Evolutionary conservation across 2,113 vertebrate genomes (phyloP), one percentile per base, ranked within the genome.

Genomic region (Centropristis striata): DNA sequence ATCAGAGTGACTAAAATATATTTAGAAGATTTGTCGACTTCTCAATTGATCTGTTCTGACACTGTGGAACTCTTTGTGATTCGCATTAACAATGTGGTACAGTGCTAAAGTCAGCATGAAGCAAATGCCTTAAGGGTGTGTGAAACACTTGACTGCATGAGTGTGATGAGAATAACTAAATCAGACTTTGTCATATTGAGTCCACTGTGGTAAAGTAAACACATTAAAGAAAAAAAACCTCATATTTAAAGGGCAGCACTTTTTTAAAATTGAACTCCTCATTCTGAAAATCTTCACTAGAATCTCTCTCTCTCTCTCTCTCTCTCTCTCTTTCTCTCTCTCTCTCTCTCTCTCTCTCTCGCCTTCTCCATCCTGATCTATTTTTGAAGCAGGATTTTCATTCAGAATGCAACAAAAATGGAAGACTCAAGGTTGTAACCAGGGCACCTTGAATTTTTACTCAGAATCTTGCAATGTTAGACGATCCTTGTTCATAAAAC

Each of bases 21-120:
- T 87, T 87, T 74, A 78, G 47, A 78, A 36, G 8, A 57, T 68
- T 53, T 81, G 28, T 72, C 12, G 15, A 72, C 71, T 65, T 76
- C 77, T 83, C 50, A 58, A 32, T 71, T 78, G 25, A 89, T 90
- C 50, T 70, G 1, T 69, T 84, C 23, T 88, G 83, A 83, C 85
- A 69, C 25, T 86, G 70, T 87, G 65, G 73, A 83, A 75, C 4
- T 80, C 23, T 4, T 57, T 69, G 60, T 77, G 83, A 80, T 84
- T 88, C 81, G 65, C 60, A 65, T 53, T 64, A 79, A 82, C 15
- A 8, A 85, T 78, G 73, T 65, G 37, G 25, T 55, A 49, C 65
- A 71, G 79, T 80, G 74, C 79, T 74, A 71, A 84, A 91, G 81
- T 87, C 83, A 87, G 87, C 87, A 87, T 73, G 80, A 75, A 83